phyloP scores from a whole-genome alignment of 2,797 vertebrate species.

The Rhinogobio ventralis region DNA sequence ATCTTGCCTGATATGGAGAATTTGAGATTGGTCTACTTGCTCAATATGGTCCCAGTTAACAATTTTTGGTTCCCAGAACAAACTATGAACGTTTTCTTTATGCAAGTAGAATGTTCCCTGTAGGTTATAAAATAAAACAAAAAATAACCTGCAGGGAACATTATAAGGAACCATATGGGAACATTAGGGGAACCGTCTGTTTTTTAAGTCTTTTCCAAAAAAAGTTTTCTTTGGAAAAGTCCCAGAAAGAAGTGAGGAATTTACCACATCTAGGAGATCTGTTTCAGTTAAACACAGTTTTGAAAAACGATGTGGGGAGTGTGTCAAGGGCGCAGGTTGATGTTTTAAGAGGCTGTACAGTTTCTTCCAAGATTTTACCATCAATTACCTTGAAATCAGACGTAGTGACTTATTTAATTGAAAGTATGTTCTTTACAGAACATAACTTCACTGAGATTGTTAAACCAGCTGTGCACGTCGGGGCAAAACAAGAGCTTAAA shows the following conservation, averaged over 20 bases:
- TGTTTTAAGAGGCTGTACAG: not conserved
- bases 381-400: not conserved
- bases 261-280: not conserved
- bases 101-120: too few species aligned
- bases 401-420: not conserved
- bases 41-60: too few species aligned
- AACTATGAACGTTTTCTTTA: too few species aligned
- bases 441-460: slow-evolving; percentile 57
- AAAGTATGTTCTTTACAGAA: slow-evolving; percentile 38
- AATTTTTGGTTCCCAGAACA: too few species aligned
- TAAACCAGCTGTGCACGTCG: slow-evolving; percentile 62
- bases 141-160: too few species aligned
- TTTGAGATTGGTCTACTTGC: too few species aligned
- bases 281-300: not conserved
- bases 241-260: not conserved
- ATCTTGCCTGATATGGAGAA: too few species aligned
- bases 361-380: not conserved
- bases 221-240: too few species aligned
- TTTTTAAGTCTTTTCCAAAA: too few species aligned
- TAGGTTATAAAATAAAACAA: too few species aligned
- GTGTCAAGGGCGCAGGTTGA: not conserved
- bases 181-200: too few species aligned
- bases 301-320: not conserved
- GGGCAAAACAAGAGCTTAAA: slow-evolving; percentile 55
- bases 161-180: too few species aligned